A percentile compares a stretch with the other conserved stretches of the same genome.
Evolutionary conservation across 1,140 invertebrate genomes (phyloP).

Genomic region (Hyphantria cunea): DNA sequence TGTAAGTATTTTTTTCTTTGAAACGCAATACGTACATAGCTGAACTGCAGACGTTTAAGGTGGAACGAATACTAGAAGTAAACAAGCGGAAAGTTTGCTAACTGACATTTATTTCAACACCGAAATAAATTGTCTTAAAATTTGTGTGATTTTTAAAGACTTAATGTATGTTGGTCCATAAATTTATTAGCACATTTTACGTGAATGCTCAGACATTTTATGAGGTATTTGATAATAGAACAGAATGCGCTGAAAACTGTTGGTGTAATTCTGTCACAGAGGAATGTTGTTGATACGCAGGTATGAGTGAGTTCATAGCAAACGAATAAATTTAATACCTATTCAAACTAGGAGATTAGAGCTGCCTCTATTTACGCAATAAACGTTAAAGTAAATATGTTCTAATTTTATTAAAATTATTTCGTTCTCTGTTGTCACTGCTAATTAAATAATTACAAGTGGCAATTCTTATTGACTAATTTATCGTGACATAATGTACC

Average conservation of each 20-base stretch:
- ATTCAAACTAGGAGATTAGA: slow-evolving; percentile 1
- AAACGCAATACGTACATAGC: not conserved
- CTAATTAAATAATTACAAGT: too few species aligned
- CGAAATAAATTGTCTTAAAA: slow-evolving; percentile 40
- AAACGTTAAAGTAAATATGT: too few species aligned
- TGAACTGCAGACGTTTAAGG: slow-evolving; percentile 11
- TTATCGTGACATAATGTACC: too few species aligned
- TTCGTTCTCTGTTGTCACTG: too few species aligned
- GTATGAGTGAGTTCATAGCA: slow-evolving; percentile 7
- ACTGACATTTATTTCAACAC: slow-evolving; percentile 25
- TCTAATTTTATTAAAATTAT: too few species aligned
- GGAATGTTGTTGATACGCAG: slow-evolving; percentile 12
- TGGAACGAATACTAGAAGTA: slow-evolving; percentile 12
- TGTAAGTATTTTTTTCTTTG: too few species aligned
- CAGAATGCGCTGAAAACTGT: slow-evolving; percentile 53
- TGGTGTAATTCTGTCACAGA: slow-evolving; percentile 35
- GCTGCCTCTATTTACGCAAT: too few species aligned
- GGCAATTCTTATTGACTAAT: too few species aligned
- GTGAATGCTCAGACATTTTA: slow-evolving; percentile 64
- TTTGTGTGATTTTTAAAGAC: slow-evolving; percentile 51
- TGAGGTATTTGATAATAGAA: slow-evolving; percentile 61
- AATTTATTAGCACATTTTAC: slow-evolving; percentile 63
- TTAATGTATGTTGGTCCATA: slow-evolving; percentile 47
- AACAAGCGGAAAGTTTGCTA: slow-evolving; percentile 22
- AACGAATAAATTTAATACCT: slow-evolving; percentile 3